Evolutionary conservation across 2,797 vertebrate genomes (phyloP).

Genomic region (Ambastaia sidthimunki): DNA sequence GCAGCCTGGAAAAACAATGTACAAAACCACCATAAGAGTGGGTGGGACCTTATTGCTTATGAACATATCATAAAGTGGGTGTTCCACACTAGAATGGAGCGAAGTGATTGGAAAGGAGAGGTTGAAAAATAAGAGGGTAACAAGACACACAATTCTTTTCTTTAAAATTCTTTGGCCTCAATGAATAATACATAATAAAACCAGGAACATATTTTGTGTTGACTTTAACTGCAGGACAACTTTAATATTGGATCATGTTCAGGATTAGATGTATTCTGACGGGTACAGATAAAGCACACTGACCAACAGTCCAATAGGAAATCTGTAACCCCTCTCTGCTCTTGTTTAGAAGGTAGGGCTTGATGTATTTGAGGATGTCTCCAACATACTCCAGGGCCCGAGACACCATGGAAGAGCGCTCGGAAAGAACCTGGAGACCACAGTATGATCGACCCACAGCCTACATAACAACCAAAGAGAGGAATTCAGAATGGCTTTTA

Average conservation of each 20-base stretch:
- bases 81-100: neutral
- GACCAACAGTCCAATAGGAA: conserved; percentile 88
- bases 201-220: no score
- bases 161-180: no score
- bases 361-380: conserved; percentile 92
- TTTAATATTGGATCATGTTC: no score
- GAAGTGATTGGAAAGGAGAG: neutral
- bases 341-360: conserved; percentile 89
- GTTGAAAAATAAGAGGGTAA: neutral
- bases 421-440: conserved; percentile 81
- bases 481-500: neutral
- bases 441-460: conserved; percentile 85
- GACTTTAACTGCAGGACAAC: no score
- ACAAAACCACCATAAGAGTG: no score
- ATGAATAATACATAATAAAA: no score
- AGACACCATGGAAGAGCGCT: conserved; percentile 89
- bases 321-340: conserved; percentile 88
- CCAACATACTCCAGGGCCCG: conserved; percentile 89
- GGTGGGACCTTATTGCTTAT: no score
- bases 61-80: neutral
- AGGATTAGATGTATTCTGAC: no score
- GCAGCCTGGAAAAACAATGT: conserved; percentile 76
- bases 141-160: no score
- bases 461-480: conserved; percentile 68
- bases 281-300: neutral